Base-by-base conservation (phyloP, 2,797 vertebrate species). In the Eulemur albifrons region DNA sequence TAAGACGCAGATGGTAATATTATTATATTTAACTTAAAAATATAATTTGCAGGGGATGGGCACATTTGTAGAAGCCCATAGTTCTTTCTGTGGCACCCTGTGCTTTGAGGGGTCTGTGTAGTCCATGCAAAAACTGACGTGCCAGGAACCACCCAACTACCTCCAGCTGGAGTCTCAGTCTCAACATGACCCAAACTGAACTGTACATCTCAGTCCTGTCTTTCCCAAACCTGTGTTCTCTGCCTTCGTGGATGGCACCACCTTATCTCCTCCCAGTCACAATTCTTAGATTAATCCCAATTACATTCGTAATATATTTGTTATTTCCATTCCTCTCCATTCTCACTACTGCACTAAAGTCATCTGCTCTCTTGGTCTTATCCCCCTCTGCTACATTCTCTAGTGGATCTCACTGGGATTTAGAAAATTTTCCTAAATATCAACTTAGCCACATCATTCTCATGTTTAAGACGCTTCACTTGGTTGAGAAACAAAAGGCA, bases 1-100 rank as follows among this genome's bases (percentile, higher is more conserved):
- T 38, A 88, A 75, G 61, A 38, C 30, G 45, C 9, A 81, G 9
- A 45, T 59, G 32, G 9, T 48, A 54, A 23, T 35, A 35, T 70
- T 80, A 79, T 23, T 67, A 67, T 27, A 84, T 82, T 38, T 77
- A 43, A 75, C 15, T 79, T 93, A 21, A 80, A 77, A 38, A 48
- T 57, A 23, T 38, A 57, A 73, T 93, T 88, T 67, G 25, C 88
- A 72, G 38, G 50, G 50, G 21, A 57, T 8, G 20, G 65, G 15
- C 7, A 75, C 21, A 52, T 93, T 35, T 80, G 7, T 12, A 63
- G 35, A 43, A 0, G 1, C 21, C 82, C 52, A 21, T 10, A 38
- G 5, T 15, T 72, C 9, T 52, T 50, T n/a, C 57, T 35, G 7
- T 45, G 9, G 20, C 9, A 18, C 12, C 12, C 38, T 0, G 4